phyloP scores from a whole-genome alignment of 1,140 invertebrate species.

The Stenopsyche tienmushanensis region DNA sequence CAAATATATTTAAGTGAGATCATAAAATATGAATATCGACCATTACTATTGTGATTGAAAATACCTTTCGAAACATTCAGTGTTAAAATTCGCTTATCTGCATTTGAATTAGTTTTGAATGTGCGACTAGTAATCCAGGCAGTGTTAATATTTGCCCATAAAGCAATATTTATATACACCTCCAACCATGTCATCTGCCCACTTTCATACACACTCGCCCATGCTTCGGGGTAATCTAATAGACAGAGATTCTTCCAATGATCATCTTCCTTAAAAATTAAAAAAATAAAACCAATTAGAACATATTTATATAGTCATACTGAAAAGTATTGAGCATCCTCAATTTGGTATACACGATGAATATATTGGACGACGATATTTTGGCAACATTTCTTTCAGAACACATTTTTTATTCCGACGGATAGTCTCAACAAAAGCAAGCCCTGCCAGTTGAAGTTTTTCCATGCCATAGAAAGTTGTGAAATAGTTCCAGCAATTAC shows the following conservation, averaged over 20 bases:
- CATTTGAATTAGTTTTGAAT: conserved; percentile 1
- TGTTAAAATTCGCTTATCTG: conserved; percentile 17
- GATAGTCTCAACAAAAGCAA: too few species aligned
- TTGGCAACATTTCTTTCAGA: too few species aligned
- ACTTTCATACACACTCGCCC: conserved; percentile 18
- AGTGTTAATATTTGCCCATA: conserved; percentile 26
- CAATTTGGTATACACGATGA: background rate
- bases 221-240: conserved; percentile 23
- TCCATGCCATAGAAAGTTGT: too few species aligned
- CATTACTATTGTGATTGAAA: background rate
- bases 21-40: background rate
- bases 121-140: background rate
- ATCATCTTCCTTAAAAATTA: conserved; percentile 19
- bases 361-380: background rate
- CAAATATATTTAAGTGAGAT: conserved; percentile 2
- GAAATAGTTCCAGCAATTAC: background rate
- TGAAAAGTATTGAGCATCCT: background rate
- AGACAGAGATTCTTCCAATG: conserved; percentile 26
- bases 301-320: too few species aligned
- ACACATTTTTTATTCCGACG: too few species aligned
- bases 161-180: conserved; percentile 28
- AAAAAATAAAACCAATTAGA: background rate
- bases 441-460: too few species aligned
- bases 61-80: conserved; percentile 26
- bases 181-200: conserved; percentile 19